Evolutionary conservation across 1,140 invertebrate species (phyloP).

Genomic region (Helicoverpa armigera): DNA sequence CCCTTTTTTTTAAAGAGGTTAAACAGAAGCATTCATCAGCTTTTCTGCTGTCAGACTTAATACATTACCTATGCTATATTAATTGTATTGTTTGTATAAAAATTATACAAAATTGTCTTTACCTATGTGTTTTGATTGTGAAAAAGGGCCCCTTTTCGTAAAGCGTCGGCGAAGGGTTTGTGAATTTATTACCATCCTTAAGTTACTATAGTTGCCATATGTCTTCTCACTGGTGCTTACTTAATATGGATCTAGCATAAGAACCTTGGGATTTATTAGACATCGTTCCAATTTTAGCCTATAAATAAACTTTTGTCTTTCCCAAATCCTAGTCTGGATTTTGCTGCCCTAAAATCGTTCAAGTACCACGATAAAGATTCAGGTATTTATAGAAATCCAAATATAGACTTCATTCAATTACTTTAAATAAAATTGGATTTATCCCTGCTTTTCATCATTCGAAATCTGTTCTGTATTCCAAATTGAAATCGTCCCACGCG

Average conservation of each 20-base stretch:
- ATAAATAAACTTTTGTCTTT: slow-evolving; percentile 12
- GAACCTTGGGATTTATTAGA: slow-evolving; percentile 13
- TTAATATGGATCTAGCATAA: slow-evolving; percentile 9
- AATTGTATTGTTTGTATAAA: too few species aligned
- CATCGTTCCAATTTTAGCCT: not conserved
- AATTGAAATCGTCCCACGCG: too few species aligned
- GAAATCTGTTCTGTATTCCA: too few species aligned
- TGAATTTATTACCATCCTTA: slow-evolving; percentile 38
- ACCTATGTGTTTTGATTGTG: not conserved
- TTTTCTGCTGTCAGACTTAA: too few species aligned
- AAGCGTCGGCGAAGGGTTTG: slow-evolving; percentile 5
- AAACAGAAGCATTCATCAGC: too few species aligned
- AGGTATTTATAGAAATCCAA: too few species aligned
- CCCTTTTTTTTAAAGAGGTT: too few species aligned
- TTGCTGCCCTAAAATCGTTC: not conserved
- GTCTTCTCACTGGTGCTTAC: slow-evolving; percentile 18
- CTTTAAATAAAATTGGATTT: too few species aligned
- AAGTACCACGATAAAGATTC: not conserved
- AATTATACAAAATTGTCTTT: not conserved
- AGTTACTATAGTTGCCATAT: slow-evolving; percentile 15
- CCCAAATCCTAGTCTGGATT: not conserved
- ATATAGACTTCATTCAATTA: too few species aligned
- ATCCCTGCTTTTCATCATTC: too few species aligned
- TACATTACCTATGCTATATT: too few species aligned
- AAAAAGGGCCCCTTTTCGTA: slow-evolving; percentile 1